A percentile compares a stretch with the other conserved stretches of the same genome.
These are phyloP conservation scores for Triops cancriformis DNA, from an alignment of 1,140 invertebrate species.

Conservation along the genomic window DNA sequence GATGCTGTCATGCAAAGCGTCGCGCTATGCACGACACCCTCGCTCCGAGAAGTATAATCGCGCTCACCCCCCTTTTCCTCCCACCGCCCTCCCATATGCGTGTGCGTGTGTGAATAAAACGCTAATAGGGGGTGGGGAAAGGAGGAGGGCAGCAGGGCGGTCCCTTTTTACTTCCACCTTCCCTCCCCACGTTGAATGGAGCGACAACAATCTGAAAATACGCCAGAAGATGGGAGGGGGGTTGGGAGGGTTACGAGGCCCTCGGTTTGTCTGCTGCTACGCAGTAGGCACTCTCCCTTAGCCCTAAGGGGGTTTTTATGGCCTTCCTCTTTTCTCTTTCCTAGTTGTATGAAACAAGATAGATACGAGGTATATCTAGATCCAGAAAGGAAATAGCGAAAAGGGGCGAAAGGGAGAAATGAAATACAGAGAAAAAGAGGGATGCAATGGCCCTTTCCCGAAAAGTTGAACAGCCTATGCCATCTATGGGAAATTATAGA, in stretches of 20 bases:
- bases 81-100: background rate
- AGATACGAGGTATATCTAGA: too few species aligned
- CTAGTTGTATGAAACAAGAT: background rate
- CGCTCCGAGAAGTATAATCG: background rate
- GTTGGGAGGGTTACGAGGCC: background rate
- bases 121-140: background rate
- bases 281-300: background rate
- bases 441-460: background rate
- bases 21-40: background rate
- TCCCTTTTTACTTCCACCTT: background rate
- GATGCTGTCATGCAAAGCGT: background rate
- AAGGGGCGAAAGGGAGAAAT: background rate
- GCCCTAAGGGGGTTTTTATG: background rate
- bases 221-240: background rate
- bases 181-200: background rate
- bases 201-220: constrained; percentile 21
- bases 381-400: background rate
- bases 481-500: constrained; percentile 13
- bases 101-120: constrained; percentile 3
- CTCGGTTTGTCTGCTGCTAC: background rate
- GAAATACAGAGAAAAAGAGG: background rate
- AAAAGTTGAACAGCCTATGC: constrained; percentile 6
- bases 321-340: background rate
- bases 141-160: background rate
- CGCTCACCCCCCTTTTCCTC: background rate